Evolutionary conservation across 2,888 invertebrate genomes (phyloP), one percentile per base, ranked within the genome.

Genomic region (Scaptomyza tumidula): DNA sequence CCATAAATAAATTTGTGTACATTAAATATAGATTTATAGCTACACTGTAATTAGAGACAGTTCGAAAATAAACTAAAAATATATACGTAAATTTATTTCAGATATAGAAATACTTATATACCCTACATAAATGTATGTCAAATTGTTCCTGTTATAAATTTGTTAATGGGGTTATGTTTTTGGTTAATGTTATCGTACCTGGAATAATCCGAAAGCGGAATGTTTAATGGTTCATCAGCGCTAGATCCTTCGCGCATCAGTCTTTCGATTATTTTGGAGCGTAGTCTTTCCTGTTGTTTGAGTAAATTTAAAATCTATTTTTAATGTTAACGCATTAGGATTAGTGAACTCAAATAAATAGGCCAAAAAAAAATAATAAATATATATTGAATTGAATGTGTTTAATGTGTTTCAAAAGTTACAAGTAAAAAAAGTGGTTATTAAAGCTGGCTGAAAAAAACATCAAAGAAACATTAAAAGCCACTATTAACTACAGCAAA

Each of bases 191-290:
- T 9, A 11, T 41, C 53, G 59, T 93, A 97, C 97, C 97, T 97
- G 9, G 97, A 97, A 91, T 97, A 97, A 92, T 97, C 97, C 29
- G 97, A 96, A 31, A 97, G 92, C 67, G 95, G 95, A 78, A 97
- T 97, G 90, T 97, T 97, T 3, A 96, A 95, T 13, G 97, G 97
- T 90, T 97, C 97, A 84, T 97, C 97, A 9, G 97, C 97, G 90
- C 95, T 97, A 0, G 97, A 97, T 37, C 97, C 97, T 92, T 96
- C 96, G 91, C 96, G 95, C 74, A 95, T 92, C 73, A 97, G 93
- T 89, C 96, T 95, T 71, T 95, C 95, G 52, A 97, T 94, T 81
- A 97, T 97, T 93, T 97, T 97, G 66, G 94, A 94, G 77, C 97
- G 93, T 52, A 97, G 93, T 89, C 94, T 94, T 91, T 97, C 97